Conservation (phyloP, 2,888 invertebrate species). For the Lithophane ornitopus region DNA sequence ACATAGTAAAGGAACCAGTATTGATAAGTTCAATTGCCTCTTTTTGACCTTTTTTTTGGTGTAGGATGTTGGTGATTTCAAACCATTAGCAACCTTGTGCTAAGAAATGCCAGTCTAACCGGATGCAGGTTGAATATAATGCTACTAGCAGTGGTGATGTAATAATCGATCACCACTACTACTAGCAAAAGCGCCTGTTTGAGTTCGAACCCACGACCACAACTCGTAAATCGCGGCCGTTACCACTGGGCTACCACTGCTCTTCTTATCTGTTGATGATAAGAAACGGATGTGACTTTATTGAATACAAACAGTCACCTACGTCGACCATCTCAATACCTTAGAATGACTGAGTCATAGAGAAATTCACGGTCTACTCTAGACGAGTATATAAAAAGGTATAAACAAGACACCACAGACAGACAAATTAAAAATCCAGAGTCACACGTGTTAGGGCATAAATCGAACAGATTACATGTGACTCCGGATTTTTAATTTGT, state of each 20-base stretch:
- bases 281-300: background rate
- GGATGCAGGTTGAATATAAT: background rate
- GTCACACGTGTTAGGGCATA: too few relatives aligned
- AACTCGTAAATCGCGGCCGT: too few relatives aligned
- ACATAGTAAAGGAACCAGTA: background rate
- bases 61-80: background rate
- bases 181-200: too few relatives aligned
- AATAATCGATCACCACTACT: too few relatives aligned
- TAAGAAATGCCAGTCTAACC: background rate
- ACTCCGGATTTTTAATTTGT: too few relatives aligned
- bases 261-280: too few relatives aligned
- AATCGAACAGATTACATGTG: too few relatives aligned
- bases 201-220: too few relatives aligned
- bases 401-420: too few relatives aligned
- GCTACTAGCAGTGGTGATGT: background rate
- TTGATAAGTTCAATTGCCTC: too few relatives aligned
- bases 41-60: background rate
- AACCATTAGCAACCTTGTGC: background rate
- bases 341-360: background rate
- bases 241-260: too few relatives aligned
- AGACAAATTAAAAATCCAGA: too few relatives aligned
- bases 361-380: background rate
- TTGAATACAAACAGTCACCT: background rate
- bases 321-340: background rate
- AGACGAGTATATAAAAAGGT: slow-evolving; percentile 1